Conservation (phyloP, 2,888 invertebrate species). For the Eudemis profundana region DNA sequence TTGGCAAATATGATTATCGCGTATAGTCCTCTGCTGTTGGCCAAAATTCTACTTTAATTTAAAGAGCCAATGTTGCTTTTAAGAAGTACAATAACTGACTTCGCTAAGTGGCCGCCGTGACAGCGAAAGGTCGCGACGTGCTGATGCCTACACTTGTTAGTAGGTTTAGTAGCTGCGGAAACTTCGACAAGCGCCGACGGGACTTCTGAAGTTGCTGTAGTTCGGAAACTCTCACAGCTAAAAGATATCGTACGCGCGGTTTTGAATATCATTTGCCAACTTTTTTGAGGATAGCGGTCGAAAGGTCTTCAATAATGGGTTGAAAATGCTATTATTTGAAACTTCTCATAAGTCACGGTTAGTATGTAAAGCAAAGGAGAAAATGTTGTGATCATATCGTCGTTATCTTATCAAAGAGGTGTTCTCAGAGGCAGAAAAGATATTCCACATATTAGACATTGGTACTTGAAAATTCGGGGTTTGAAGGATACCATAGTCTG, state of each 20-base stretch:
- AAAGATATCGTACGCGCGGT: conserved; percentile 1
- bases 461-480: too few relatives aligned
- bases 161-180: background rate
- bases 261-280: conserved; percentile 5
- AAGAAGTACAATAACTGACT: background rate
- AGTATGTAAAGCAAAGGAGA: too few relatives aligned
- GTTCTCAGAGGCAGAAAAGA: too few relatives aligned
- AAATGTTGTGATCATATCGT: too few relatives aligned
- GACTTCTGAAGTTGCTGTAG: background rate
- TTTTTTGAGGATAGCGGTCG: background rate
- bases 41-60: background rate
- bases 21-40: background rate
- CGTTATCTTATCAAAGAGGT: too few relatives aligned
- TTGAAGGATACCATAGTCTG: too few relatives aligned
- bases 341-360: too few relatives aligned
- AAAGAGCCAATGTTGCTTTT: background rate
- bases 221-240: background rate
- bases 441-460: too few relatives aligned
- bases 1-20: background rate
- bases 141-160: conserved; percentile 13
- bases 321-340: too few relatives aligned
- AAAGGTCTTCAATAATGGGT: background rate
- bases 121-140: conserved; percentile 2
- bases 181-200: conserved; percentile 24
- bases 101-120: background rate